Evolutionary conservation across 1,140 invertebrate species (phyloP).

Genomic region (Theocolax elegans): DNA sequence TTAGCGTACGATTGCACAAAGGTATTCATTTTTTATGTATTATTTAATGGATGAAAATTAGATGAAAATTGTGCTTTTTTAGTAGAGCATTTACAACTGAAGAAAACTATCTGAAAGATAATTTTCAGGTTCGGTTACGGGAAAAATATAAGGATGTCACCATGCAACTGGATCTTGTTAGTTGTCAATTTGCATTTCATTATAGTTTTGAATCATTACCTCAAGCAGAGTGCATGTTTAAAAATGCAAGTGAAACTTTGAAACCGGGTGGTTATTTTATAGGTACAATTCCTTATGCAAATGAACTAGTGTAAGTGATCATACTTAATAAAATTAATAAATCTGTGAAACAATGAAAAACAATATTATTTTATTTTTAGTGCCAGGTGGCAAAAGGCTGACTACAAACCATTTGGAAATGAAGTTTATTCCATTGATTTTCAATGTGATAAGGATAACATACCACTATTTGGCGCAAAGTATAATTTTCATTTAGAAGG

Average conservation of each 20-base stretch:
- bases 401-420: slow-evolving; percentile 83
- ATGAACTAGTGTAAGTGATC: slow-evolving; percentile 84
- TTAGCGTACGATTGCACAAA: slow-evolving; percentile 81
- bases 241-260: slow-evolving; percentile 91
- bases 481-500: slow-evolving; percentile 96
- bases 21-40: slow-evolving; percentile 63
- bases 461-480: slow-evolving; percentile 93
- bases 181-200: slow-evolving; percentile 97
- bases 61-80: slow-evolving; percentile 32
- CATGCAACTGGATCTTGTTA: slow-evolving; percentile 88
- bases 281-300: slow-evolving; percentile 93
- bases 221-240: slow-evolving; percentile 94
- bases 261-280: slow-evolving; percentile 94
- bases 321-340: slow-evolving; percentile 25
- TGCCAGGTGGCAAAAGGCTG: slow-evolving; percentile 70
- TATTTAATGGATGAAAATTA: slow-evolving; percentile 32
- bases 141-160: slow-evolving; percentile 79
- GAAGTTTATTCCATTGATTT: slow-evolving; percentile 87
- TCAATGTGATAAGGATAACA: slow-evolving; percentile 76
- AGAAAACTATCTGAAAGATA: slow-evolving; percentile 46
- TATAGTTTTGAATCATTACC: slow-evolving; percentile 93
- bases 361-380: slow-evolving; percentile 55
- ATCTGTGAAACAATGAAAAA: not conserved
- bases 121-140: slow-evolving; percentile 74
- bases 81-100: not conserved